Evolutionary conservation across 2,113 vertebrate species (phyloP).

Genomic region (Isichthys henryi): DNA sequence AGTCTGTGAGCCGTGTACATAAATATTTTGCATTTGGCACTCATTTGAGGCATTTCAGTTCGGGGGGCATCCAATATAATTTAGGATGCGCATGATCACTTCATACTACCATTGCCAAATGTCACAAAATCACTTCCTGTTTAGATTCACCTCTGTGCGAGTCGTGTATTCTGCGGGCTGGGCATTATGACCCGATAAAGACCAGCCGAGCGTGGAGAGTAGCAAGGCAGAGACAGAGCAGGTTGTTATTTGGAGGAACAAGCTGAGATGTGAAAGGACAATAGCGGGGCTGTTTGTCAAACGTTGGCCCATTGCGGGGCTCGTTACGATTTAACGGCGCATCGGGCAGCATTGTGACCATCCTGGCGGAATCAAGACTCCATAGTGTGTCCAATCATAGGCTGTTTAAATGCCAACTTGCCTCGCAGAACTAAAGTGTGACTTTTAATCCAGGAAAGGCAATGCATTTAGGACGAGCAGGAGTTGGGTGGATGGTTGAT

Average conservation of each 20-base stretch:
- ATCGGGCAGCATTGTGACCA: not conserved
- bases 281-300: constrained; percentile 8
- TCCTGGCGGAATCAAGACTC: not conserved
- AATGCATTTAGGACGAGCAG: not conserved
- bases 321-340: constrained; percentile 1
- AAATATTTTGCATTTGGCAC: not conserved
- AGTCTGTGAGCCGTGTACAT: not conserved
- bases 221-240: not conserved
- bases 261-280: not conserved
- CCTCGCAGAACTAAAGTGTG: not conserved
- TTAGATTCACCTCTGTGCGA: not conserved
- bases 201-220: not conserved
- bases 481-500: not conserved
- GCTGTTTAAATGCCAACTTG: not conserved
- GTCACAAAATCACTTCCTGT: not conserved
- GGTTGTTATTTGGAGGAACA: not conserved
- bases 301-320: not conserved
- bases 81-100: not conserved
- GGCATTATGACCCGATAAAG: not conserved
- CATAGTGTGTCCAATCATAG: not conserved
- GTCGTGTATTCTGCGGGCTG: not conserved
- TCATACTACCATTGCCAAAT: not conserved
- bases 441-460: not conserved
- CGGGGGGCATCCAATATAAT: not conserved
- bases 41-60: not conserved